Base-by-base conservation (phyloP, 2,113 vertebrate species). In the Corydoras maculifer region DNA sequence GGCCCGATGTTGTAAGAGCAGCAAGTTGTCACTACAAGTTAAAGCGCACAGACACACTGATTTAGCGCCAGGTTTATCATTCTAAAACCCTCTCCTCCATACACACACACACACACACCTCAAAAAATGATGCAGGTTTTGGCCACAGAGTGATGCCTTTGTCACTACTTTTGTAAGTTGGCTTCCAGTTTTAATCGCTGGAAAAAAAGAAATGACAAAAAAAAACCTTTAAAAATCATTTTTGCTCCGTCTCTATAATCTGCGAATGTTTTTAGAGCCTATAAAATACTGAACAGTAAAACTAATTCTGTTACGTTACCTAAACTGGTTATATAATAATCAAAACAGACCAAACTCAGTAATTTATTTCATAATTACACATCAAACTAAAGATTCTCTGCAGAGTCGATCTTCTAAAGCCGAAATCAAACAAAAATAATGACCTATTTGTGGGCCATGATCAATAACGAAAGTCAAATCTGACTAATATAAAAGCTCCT, bases 1-100 rank as follows among this genome's bases (percentile, higher is more conserved):
- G 55, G 74, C 68, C 73, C 60, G 71, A 60, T 76, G 73, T 81
- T 82, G 77, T 76, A 75, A 75, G 78, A 73, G 81, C 74, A 80
- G 76, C 30, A 65, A 62, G 65, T 58, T 43, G 71, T 65, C 65
- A 71, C 58, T 32, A 50, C 6, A 57, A 60, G 35, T 70, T 43
- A 65, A 68, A 6, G 13, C 51, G 63, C 29, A 54, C 29, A 63
- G 18, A 18, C 72, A 32, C n/a, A 30, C 59, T 74, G 35, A 30
- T 58, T 48, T 13, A n/a, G 32, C 18, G 31, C 10, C 18, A 25
- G 18, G 11, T 49, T 5, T 43, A 12, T 68, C 63, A 15, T 32
- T 11, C 6, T 8, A 35, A 58, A 6, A 14, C 18, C 30, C 15
- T 31, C 58, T 9, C n/a, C 25, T 35, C 32, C 32, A 69, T 61